These are phyloP conservation scores for Myopa testacea DNA, from an alignment of 2,888 invertebrate species.

Conservation along the genomic window DNA sequence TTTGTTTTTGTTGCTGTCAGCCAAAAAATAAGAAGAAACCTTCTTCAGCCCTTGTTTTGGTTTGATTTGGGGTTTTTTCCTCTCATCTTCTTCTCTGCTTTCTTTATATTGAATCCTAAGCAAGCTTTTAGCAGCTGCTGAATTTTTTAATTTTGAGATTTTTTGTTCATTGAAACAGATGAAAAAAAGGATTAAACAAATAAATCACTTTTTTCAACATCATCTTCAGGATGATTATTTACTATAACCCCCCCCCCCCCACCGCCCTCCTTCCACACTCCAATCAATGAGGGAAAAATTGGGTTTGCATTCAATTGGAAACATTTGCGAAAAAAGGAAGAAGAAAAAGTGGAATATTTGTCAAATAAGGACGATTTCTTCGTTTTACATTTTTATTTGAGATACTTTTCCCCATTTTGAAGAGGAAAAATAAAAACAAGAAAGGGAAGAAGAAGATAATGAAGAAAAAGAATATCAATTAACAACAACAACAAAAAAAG, in stretches of 20 bases:
- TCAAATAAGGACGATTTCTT: neutral
- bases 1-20: too few species aligned
- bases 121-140: conserved; percentile 26
- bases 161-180: conserved; percentile 25
- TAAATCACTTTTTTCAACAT: conserved; percentile 49
- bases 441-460: neutral
- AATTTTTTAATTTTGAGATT: conserved; percentile 17
- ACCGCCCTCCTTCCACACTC: conserved; percentile 25
- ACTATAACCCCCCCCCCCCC: neutral
- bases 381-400: conserved; percentile 36
- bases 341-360: conserved; percentile 46
- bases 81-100: neutral
- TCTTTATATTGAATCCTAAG: conserved; percentile 16
- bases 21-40: too few species aligned
- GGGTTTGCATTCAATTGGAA: conserved; percentile 42
- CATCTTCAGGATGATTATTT: conserved; percentile 11
- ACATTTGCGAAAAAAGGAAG: conserved; percentile 24
- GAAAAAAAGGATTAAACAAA: conserved; percentile 51
- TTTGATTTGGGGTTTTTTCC: too few species aligned
- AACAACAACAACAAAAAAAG: neutral
- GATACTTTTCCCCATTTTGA: conserved; percentile 7
- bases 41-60: too few species aligned
- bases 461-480: conserved; percentile 11
- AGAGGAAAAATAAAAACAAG: conserved; percentile 1
- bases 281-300: conserved; percentile 51